Evolutionary conservation across 2,797 vertebrate species (phyloP), one percentile per base, ranked within the genome.

Genomic region (Myotis pilosus): DNA sequence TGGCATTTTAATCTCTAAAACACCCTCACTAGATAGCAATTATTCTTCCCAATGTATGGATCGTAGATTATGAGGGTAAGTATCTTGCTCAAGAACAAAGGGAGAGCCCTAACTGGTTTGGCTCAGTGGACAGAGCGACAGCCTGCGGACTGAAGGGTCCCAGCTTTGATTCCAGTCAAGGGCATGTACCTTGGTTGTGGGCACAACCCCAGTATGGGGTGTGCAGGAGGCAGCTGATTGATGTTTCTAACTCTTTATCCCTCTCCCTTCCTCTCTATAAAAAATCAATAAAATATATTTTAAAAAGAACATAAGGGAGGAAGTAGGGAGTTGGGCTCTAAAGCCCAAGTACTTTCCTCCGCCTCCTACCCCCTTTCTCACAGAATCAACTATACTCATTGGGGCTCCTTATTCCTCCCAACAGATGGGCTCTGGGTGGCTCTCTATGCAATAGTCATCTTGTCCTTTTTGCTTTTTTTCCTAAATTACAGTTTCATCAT

Each of bases 391-490:
- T 22, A 22, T 3, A 41, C 15, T 0, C 7, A 20, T 6, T 2
- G 4, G 64, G 13, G 11, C 7, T 91, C 57, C n/a, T 83, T 25
- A 15, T 68, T 89, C 53, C 41, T 95, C 53, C 57, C 41, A 84
- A 38, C 8, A 89, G 9, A 49, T 5, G 30, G n/a, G 19, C 8
- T 57, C 66, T 41, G 1, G 15, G 85, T 44, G 28, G 9, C 51
- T 89, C 33, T 47, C 76, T 8, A 7, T 33, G 33, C 49, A 84
- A 33, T 2, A 38, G 38, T 64, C 36, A 60, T 41, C 16, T 47
- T 81, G 49, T 3, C 81, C 16, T 25, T 78, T 80, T 69, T 94
- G 41, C 68, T 96, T 82, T 88, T 68, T 94, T 84, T 80, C 33
- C 41, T 71, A 89, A 81, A 69, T 81, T 91, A 66, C 8, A 41